Evolutionary conservation across 1,140 invertebrate species (phyloP).

Genomic region (Caenorhabditis elegans): WBcel235 BX284605.5:9722501-9723000

Average conservation of each 20-base stretch:
- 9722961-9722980: too few species aligned
- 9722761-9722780: neutral
- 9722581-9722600: neutral
- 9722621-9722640: neutral
- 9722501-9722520: too few species aligned
- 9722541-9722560: neutral
- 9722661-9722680: neutral
- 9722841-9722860: neutral
- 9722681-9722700: neutral
- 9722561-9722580: neutral
- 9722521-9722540: too few species aligned
- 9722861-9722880: neutral
- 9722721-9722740: conserved; percentile 1
- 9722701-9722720: neutral
- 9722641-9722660: neutral
- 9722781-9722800: conserved; percentile 2
- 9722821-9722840: neutral
- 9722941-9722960: neutral
- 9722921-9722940: neutral
- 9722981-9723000: too few species aligned
- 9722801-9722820: neutral
- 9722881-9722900: neutral
- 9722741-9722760: neutral
- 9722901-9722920: neutral
- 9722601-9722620: neutral